These are phyloP conservation scores for Melieria omissa DNA, from an alignment of 2,888 invertebrate genomes.

Conservation along the genomic window DNA sequence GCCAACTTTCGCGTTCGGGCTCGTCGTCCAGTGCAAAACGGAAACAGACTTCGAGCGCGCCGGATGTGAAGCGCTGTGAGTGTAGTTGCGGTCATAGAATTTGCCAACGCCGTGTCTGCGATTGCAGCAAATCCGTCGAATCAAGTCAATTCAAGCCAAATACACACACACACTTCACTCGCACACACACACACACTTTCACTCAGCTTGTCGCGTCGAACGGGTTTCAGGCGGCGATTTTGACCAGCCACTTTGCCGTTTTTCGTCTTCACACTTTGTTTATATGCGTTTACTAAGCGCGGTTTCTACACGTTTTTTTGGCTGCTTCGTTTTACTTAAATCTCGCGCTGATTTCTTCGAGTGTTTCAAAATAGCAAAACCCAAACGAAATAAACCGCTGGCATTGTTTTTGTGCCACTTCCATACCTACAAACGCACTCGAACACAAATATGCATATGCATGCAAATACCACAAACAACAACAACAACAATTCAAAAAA, in stretches of 20 bases:
- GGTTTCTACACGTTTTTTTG: no score
- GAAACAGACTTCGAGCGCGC: no score
- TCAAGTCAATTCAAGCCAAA: no score
- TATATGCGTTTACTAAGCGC: background rate
- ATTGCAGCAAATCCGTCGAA: no score
- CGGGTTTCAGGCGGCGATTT: background rate
- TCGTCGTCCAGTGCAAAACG: background rate
- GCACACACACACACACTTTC: background rate
- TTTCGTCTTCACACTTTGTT: background rate
- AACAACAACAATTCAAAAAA: background rate
- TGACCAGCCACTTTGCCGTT: background rate
- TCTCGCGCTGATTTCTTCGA: background rate
- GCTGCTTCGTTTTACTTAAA: background rate
- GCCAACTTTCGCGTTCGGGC: background rate
- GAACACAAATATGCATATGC: background rate
- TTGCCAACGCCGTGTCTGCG: no score
- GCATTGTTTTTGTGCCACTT: background rate
- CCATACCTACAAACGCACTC: background rate
- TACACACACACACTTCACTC: background rate
- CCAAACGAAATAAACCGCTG: background rate
- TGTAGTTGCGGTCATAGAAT: no score
- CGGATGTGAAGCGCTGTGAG: no score
- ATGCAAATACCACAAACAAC: background rate
- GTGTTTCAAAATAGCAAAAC: background rate
- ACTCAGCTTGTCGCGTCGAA: background rate